These are phyloP conservation scores for Pseudolycoriella hygida DNA, from an alignment of 2,888 invertebrate genomes.

Conservation along the genomic window DNA sequence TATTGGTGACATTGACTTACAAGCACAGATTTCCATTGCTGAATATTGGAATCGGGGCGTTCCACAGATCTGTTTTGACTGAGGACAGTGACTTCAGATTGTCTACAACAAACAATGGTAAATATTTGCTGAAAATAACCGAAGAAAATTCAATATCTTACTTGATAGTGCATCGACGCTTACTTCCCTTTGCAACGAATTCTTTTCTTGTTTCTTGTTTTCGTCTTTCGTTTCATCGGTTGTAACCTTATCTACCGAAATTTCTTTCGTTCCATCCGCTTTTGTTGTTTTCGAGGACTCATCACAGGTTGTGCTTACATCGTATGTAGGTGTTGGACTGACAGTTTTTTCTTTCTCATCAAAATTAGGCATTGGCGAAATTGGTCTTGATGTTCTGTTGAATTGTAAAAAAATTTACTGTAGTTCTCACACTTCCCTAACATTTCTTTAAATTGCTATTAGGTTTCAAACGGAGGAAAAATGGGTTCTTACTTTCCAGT, in stretches of 20 bases:
- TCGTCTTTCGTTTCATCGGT: neutral
- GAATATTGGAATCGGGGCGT: slow-evolving; percentile 75
- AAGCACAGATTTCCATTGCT: slow-evolving; percentile 84
- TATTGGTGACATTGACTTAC: too few relatives aligned
- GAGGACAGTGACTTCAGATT: slow-evolving; percentile 16
- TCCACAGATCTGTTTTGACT: slow-evolving; percentile 40
- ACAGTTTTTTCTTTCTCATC: slow-evolving; percentile 9
- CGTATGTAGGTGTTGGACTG: neutral
- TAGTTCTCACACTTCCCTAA: too few relatives aligned
- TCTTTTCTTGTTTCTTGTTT: slow-evolving; percentile 6
- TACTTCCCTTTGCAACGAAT: slow-evolving; percentile 46
- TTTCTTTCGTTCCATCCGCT: slow-evolving; percentile 2
- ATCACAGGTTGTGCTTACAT: slow-evolving; percentile 6
- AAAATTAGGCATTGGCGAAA: slow-evolving; percentile 54
- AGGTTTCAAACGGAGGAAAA: too few relatives aligned
- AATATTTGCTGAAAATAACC: too few relatives aligned
- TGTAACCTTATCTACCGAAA: neutral
- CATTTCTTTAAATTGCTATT: too few relatives aligned
- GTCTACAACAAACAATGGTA: slow-evolving; percentile 5
- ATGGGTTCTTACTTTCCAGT: neutral
- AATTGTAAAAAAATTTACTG: too few relatives aligned
- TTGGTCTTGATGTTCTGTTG: slow-evolving; percentile 43
- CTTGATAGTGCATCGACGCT: slow-evolving; percentile 45
- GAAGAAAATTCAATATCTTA: slow-evolving; percentile 16
- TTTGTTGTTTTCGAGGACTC: slow-evolving; percentile 13